Percentiles rank a stretch among this genome's conserved stretches.
Conservation (phyloP, 2,888 invertebrate genomes). For the Pemphredon lugubris region DNA sequence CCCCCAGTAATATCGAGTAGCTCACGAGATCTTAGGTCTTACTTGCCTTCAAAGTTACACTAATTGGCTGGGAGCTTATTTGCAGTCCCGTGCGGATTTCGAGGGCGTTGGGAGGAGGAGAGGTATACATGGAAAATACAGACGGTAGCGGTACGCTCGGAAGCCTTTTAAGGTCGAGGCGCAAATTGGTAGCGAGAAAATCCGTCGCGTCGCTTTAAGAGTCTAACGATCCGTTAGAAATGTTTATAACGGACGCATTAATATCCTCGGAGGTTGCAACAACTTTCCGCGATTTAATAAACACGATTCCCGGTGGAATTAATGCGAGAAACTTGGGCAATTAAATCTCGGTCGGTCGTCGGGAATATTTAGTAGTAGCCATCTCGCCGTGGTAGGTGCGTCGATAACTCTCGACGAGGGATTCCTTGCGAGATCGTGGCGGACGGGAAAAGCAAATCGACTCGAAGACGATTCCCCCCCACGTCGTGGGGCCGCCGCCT, state of each 20-base stretch:
- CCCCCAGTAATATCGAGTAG: slow-evolving; percentile 29
- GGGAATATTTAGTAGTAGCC: slow-evolving; percentile 20
- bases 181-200: too few species aligned
- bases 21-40: slow-evolving; percentile 13
- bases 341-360: background rate
- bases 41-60: slow-evolving; percentile 5
- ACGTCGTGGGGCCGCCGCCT: slow-evolving; percentile 12
- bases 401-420: slow-evolving; percentile 27
- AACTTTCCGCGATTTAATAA: background rate
- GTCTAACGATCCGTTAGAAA: too few species aligned
- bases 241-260: background rate
- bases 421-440: slow-evolving; percentile 10
- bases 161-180: too few species aligned
- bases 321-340: background rate
- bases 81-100: background rate
- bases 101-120: background rate
- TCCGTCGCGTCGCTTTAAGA: too few species aligned
- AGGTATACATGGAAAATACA: too few species aligned
- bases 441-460: slow-evolving; percentile 19
- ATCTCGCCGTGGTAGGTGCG: slow-evolving; percentile 4
- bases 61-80: slow-evolving; percentile 20
- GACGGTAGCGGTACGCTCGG: too few species aligned
- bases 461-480: slow-evolving; percentile 32
- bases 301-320: slow-evolving; percentile 7
- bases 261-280: background rate